phyloP scores from a whole-genome alignment of 1,140 invertebrate genomes.

The Papilio machaon region DNA sequence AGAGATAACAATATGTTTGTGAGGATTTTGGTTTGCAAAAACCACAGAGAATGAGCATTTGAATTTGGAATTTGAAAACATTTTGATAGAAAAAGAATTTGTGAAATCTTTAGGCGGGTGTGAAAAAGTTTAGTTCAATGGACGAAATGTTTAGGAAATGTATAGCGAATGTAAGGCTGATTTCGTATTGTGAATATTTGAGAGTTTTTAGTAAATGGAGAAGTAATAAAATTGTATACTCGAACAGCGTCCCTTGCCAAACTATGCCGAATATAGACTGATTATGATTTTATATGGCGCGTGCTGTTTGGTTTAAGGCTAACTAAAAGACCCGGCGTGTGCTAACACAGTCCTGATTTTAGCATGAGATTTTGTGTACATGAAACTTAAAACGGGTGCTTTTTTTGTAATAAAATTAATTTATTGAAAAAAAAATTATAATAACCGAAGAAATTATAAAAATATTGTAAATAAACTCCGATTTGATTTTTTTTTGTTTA shows the following conservation, averaged over 20 bases:
- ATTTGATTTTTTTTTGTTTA: not conserved
- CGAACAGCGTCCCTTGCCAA: constrained; percentile 27
- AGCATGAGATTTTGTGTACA: constrained; percentile 10
- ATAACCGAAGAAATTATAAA: not conserved
- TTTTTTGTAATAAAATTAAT: constrained; percentile 4
- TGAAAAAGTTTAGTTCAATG: not conserved
- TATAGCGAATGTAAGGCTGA: constrained; percentile 39
- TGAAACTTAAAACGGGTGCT: not conserved
- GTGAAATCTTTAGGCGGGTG: not conserved
- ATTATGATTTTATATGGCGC: constrained; percentile 13
- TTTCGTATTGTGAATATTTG: constrained; percentile 28
- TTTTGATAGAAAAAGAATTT: not conserved
- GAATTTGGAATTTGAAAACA: not conserved
- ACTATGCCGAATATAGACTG: constrained; percentile 37
- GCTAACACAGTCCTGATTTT: constrained; percentile 8
- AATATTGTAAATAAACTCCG: not conserved
- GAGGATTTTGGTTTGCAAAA: too few relatives aligned
- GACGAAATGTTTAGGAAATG: constrained; percentile 4
- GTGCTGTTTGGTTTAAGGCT: constrained; percentile 29
- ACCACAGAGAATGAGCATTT: not conserved
- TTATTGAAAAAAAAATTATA: not conserved
- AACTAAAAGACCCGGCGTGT: constrained; percentile 7
- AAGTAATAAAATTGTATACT: constrained; percentile 13
- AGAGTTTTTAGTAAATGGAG: constrained; percentile 15
- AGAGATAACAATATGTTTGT: too few relatives aligned